phyloP scores from a whole-genome alignment of 1,140 invertebrate species.

The Meloidogyne exigua region DNA sequence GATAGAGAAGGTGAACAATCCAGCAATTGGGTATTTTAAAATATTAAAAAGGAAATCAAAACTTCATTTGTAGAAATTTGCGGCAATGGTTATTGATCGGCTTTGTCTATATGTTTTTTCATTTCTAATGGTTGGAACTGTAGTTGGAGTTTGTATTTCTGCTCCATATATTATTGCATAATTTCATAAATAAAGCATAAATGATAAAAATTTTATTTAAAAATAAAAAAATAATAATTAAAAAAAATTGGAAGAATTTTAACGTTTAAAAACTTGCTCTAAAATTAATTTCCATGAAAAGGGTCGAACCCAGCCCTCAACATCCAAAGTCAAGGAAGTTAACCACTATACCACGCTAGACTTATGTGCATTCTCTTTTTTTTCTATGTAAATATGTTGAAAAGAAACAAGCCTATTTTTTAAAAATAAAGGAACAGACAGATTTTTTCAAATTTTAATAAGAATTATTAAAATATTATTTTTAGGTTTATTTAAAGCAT shows the following conservation, averaged over 20 bases:
- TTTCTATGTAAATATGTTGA: neutral
- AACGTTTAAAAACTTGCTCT: too few species aligned
- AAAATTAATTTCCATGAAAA: too few species aligned
- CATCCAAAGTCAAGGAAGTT: neutral
- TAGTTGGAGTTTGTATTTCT: conserved; percentile 62
- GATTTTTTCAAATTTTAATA: neutral
- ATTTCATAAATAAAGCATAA: neutral
- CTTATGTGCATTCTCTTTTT: too few species aligned
- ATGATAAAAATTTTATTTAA: neutral
- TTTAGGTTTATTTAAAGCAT: neutral
- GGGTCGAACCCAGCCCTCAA: too few species aligned
- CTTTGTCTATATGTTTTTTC: conserved; percentile 67
- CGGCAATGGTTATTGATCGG: conserved; percentile 65
- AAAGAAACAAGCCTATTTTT: too few species aligned
- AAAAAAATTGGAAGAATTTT: too few species aligned
- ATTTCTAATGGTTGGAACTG: conserved; percentile 65
- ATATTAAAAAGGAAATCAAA: conserved; percentile 53
- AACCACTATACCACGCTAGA: neutral
- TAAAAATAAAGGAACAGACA: neutral
- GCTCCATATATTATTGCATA: conserved; percentile 56
- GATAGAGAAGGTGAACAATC: conserved; percentile 64
- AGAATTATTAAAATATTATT: neutral
- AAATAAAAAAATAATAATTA: too few species aligned
- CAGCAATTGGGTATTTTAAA: conserved; percentile 68
- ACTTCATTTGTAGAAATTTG: neutral